A percentile compares a stretch with the other conserved stretches of the same genome.
Conservation (phyloP, 2,797 vertebrate genomes). For the Morus bassanus region DNA sequence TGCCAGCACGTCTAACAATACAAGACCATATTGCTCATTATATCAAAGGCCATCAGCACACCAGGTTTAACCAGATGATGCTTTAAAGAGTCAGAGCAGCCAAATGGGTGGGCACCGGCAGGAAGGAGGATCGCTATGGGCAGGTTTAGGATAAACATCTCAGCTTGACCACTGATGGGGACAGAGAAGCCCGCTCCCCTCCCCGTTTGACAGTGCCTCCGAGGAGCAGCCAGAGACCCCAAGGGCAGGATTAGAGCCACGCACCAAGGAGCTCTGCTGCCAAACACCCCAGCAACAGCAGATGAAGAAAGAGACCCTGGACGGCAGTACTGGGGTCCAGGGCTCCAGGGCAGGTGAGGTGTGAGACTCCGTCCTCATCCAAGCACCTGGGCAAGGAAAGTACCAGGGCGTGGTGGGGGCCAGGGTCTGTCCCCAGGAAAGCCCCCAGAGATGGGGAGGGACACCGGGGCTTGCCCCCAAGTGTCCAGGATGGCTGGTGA, state of each 20-base stretch:
- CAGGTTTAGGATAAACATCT: not conserved
- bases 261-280: not conserved
- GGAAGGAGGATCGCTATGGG: fast-evolving
- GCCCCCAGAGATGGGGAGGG: fast-evolving
- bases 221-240: not conserved
- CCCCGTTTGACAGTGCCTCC: fast-evolving
- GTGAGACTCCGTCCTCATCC: fast-evolving
- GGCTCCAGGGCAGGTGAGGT: fast-evolving
- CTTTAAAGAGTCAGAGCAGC: not conserved
- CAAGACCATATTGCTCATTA: fast-evolving
- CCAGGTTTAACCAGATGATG: not conserved
- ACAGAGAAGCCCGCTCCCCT: no score
- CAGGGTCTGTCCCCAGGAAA: not conserved
- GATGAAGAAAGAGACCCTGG: fast-evolving
- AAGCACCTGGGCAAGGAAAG: not conserved
- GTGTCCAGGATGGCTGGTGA: not conserved
- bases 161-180: fast-evolving
- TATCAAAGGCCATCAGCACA: not conserved
- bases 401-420: fast-evolving
- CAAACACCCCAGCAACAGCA: not conserved
- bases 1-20: not conserved
- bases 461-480: no score
- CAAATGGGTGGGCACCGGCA: not conserved
- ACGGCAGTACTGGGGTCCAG: fast-evolving
- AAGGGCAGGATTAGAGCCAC: fast-evolving